A percentile compares a stretch with the other conserved stretches of the same genome.
These are phyloP conservation scores for Cichladusa arquata DNA, from an alignment of 2,113 vertebrate genomes.

Conservation along the genomic window DNA sequence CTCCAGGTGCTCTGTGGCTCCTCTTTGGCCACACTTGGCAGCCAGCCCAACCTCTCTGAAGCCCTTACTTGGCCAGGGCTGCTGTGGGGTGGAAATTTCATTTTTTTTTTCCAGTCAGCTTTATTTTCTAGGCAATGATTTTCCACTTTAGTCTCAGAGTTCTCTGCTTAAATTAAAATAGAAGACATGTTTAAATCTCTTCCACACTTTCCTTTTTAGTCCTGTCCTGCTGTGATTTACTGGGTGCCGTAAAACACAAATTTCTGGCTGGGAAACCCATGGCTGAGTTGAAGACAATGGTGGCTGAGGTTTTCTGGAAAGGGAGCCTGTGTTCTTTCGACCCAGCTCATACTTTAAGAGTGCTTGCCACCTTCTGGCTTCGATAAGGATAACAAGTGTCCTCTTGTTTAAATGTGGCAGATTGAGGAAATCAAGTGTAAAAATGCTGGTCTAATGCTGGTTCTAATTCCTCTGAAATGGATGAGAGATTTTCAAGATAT, in stretches of 20 bases:
- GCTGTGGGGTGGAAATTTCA: background rate
- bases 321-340: background rate
- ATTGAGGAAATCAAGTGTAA: background rate
- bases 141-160: background rate
- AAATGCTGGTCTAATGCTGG: background rate
- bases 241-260: background rate
- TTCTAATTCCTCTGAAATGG: background rate
- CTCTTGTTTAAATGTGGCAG: background rate
- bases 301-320: background rate
- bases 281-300: background rate
- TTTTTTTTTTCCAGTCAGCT: background rate
- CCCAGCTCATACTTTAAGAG: constrained; percentile 45
- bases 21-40: background rate
- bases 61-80: background rate
- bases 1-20: background rate
- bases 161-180: background rate
- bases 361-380: constrained; percentile 66
- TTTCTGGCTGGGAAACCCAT: background rate
- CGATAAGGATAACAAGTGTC: constrained; percentile 15
- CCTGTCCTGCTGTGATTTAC: background rate
- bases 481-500: background rate
- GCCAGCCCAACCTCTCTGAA: background rate
- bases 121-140: background rate
- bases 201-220: background rate
- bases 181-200: background rate